phyloP scores from a whole-genome alignment of 2,888 invertebrate species.

The Rhodophaea formosa region DNA sequence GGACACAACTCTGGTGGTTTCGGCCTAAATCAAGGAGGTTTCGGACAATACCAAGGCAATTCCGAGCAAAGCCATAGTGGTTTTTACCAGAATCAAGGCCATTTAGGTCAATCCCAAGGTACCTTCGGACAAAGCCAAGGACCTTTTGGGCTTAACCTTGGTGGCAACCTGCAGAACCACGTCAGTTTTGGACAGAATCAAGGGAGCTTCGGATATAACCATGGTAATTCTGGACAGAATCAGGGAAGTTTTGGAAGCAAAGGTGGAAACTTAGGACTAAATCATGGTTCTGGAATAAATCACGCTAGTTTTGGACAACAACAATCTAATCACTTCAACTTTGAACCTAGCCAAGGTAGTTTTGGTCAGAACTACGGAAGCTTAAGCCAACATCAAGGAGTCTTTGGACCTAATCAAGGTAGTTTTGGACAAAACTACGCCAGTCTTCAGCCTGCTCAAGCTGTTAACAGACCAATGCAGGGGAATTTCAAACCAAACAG shows the following conservation, averaged over 20 bases:
- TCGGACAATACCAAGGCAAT: background rate
- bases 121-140: background rate
- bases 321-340: background rate
- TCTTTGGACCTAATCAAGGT: background rate
- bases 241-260: background rate
- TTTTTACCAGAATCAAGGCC: background rate
- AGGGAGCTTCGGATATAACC: background rate
- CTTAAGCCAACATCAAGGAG: background rate
- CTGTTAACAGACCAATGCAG: background rate
- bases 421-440: background rate
- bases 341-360: background rate
- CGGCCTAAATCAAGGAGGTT: background rate
- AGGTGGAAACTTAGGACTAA: background rate
- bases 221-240: background rate
- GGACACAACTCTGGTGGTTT: background rate
- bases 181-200: background rate
- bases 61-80: background rate
- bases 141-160: background rate
- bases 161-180: background rate
- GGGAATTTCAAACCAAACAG: background rate
- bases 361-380: background rate
- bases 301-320: background rate
- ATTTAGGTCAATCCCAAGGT: background rate
- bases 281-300: background rate
- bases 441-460: background rate